Evolutionary conservation across 2,888 invertebrate genomes (phyloP).

Genomic region (Unio pictorum): DNA sequence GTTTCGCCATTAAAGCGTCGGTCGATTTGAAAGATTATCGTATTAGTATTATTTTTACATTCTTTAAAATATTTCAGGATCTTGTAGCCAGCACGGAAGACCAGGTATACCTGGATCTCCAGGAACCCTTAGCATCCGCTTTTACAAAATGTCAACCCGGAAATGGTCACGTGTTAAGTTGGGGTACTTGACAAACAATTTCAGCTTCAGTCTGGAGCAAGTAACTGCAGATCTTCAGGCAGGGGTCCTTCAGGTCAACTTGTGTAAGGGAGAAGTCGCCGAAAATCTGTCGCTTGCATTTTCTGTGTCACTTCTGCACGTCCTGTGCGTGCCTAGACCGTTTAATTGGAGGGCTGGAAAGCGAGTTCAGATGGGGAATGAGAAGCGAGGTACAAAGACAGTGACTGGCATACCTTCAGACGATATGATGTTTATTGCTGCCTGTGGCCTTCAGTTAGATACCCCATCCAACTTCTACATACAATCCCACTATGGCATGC

Average conservation of each 20-base stretch:
- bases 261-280: slow-evolving; percentile 63
- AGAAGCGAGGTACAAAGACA: slow-evolving; percentile 18
- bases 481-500: slow-evolving; percentile 31
- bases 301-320: slow-evolving; percentile 72
- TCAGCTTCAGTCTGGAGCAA: slow-evolving; percentile 36
- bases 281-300: slow-evolving; percentile 73
- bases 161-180: slow-evolving; percentile 35
- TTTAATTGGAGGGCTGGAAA: slow-evolving; percentile 23
- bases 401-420: slow-evolving; percentile 57
- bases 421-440: slow-evolving; percentile 69
- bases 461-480: slow-evolving; percentile 68
- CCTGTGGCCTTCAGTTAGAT: slow-evolving; percentile 70
- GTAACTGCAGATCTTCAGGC: slow-evolving; percentile 52
- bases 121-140: slow-evolving; percentile 56
- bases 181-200: slow-evolving; percentile 40
- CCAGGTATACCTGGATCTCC: slow-evolving; percentile 61
- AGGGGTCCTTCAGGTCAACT: slow-evolving; percentile 49
- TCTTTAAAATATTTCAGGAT: slow-evolving; percentile 14
- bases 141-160: slow-evolving; percentile 46
- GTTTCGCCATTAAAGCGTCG: too few species aligned
- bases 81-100: slow-evolving; percentile 34
- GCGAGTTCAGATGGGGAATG: slow-evolving; percentile 10
- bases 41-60: too few species aligned
- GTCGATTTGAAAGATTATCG: too few species aligned
- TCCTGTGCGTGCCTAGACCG: slow-evolving; percentile 73